Conservation (phyloP, 2,113 vertebrate species). For the Ictalurus punctatus region DNA sequence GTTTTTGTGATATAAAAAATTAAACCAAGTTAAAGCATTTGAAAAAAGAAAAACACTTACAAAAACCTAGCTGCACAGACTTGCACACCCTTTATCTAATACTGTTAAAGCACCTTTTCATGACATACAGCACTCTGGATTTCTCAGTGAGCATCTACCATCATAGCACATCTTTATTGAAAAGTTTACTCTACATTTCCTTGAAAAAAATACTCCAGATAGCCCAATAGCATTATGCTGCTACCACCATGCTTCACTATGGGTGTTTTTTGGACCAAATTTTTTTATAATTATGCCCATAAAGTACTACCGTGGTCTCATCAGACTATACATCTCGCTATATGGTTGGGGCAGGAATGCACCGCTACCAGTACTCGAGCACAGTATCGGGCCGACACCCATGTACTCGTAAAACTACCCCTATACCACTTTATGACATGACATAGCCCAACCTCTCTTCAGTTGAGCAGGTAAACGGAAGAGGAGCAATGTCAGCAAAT, state of each 20-base stretch:
- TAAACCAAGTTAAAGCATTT: background rate
- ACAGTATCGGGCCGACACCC: too few relatives aligned
- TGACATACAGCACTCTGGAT: background rate
- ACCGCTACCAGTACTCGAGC: too few relatives aligned
- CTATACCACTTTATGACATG: too few relatives aligned
- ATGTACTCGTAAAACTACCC: too few relatives aligned
- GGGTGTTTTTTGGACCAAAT: background rate
- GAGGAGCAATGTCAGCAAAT: too few relatives aligned
- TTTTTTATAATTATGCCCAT: background rate
- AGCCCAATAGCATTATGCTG: background rate
- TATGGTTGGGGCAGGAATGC: too few relatives aligned
- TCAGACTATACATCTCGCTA: background rate
- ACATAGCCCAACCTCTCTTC: too few relatives aligned
- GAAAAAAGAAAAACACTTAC: background rate
- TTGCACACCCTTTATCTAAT: background rate
- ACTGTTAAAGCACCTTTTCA: background rate
- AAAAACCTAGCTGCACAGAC: background rate
- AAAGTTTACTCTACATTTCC: background rate
- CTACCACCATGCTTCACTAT: background rate
- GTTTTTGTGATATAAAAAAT: background rate
- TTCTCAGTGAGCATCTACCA: background rate
- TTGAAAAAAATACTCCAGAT: background rate
- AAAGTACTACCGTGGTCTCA: background rate
- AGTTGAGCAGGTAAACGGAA: too few relatives aligned
- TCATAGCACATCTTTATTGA: background rate